A percentile compares a stretch with the other conserved stretches of the same genome.
Conservation (phyloP, 1,140 invertebrate species). For the Akabosia matsudoensis region DNA sequence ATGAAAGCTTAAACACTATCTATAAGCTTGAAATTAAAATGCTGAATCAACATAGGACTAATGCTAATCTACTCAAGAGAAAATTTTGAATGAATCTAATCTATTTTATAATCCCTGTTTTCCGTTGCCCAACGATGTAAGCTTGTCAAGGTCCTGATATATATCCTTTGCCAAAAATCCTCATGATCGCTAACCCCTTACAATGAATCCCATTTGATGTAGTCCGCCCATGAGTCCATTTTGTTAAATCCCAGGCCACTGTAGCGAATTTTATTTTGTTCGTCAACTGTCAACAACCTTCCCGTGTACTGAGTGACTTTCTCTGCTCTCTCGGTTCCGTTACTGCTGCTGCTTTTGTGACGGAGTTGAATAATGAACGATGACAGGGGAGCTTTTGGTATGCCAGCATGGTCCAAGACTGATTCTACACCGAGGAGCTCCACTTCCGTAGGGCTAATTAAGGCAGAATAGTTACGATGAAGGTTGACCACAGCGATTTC, state of each 20-base stretch:
- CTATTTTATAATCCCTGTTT: no score
- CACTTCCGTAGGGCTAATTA: neutral
- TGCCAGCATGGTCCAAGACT: neutral
- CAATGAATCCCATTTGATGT: constrained; percentile 23
- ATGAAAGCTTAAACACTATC: no score
- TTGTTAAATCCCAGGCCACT: constrained; percentile 22
- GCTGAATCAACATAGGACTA: no score
- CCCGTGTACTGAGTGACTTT: neutral
- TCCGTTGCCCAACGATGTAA: no score
- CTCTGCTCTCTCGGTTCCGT: neutral
- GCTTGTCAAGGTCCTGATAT: no score
- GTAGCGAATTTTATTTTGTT: constrained; percentile 22
- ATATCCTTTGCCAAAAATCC: no score
- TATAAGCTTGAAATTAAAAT: no score
- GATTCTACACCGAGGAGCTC: neutral
- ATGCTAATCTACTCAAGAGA: no score
- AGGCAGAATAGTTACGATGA: neutral
- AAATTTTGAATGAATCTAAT: no score
- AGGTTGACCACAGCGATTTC: constrained; percentile 2
- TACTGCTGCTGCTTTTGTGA: no score
- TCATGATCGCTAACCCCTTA: no score
- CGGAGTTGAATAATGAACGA: neutral
- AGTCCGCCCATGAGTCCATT: constrained; percentile 27
- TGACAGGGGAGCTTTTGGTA: neutral
- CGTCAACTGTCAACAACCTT: neutral